phyloP scores from a whole-genome alignment of 1,140 invertebrate genomes.

The Rhizoglyphus robini region DNA sequence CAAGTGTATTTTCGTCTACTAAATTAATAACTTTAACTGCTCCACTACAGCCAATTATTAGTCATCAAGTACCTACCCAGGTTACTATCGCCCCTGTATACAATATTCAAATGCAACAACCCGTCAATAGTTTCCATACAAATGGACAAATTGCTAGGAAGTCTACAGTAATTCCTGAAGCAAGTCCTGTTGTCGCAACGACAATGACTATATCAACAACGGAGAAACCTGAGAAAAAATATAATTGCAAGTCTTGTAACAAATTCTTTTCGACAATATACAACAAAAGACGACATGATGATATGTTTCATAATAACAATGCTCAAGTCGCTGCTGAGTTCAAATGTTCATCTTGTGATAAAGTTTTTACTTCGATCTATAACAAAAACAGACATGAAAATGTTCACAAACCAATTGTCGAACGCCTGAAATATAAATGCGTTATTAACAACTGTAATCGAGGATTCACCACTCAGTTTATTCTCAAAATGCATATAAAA shows the following conservation, averaged over 20 bases:
- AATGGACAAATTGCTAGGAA: not conserved
- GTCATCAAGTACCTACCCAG: not conserved
- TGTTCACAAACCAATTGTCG: constrained; percentile 12
- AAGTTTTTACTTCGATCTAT: constrained; percentile 7
- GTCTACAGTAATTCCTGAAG: not conserved
- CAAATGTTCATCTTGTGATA: constrained; percentile 17
- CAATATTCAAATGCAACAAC: not conserved
- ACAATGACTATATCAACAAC: not conserved
- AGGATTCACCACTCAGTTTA: constrained; percentile 6
- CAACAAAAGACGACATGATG: constrained; percentile 12
- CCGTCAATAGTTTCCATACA: not conserved
- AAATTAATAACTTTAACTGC: not conserved
- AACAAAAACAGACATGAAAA: constrained; percentile 15
- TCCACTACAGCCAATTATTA: not conserved
- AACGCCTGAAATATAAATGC: constrained; percentile 5
- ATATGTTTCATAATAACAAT: constrained; percentile 7
- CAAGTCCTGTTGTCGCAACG: not conserved
- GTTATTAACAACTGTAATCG: not conserved
- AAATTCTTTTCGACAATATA: constrained; percentile 10
- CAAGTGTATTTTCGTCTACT: not conserved
- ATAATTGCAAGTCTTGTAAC: not conserved
- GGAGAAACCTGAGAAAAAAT: not conserved
- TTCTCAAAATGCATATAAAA: not conserved
- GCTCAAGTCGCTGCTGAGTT: not conserved
- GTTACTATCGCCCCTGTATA: not conserved